Evolutionary conservation across 2,888 invertebrate species (phyloP), one percentile per base, ranked within the genome.

Genomic region (Ophion obscuratus): DNA sequence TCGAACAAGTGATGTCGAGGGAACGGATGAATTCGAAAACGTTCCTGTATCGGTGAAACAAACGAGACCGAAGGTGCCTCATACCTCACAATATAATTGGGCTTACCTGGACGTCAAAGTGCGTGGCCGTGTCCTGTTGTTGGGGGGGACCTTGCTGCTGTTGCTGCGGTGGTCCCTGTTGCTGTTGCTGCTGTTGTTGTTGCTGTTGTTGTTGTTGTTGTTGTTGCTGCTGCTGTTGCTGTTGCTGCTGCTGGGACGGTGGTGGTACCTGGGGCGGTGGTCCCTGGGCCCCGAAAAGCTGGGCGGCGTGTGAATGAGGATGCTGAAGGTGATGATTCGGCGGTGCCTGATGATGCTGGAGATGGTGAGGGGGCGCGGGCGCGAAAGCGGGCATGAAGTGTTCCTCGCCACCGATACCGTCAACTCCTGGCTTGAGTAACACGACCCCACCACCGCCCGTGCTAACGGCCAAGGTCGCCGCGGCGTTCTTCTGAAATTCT

Each of bases 401-500:
- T 86, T 94, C 94, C 89, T 94, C 94, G 85, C 90, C 92, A 14
- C 93, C 92, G 81, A 93, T 92, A n/a, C 93, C 93, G 83, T 94
- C 94, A 27, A 94, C 92, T 87, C 92, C 95, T 92, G 95, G 96
- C 94, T 95, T 95, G 86, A 95, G 92, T 85, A 95, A 94, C 84
- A 95, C 95, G 78, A 96, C 95, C 90, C 95, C 95, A 57, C 89
- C 90, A 24, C 89, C 94, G 14, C 92, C 93, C 2, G 94, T 92
- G 20, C 92, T 93, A 78, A 92, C 93, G 74, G 92, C 92, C 75
- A 94, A 85, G 91, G 93, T 93, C 1, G 93, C 92, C 14, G 92
- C 92, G 0, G 92, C 93, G 90, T 96, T 96, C 92, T 96, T 96
- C 87, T 95, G 95, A 83, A 96, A 95, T 84, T 97, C 97, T 91